A percentile compares a stretch with the other conserved stretches of the same genome.
Evolutionary conservation across 2,888 invertebrate species (phyloP).

Genomic region (Lacanobia oleracea): DNA sequence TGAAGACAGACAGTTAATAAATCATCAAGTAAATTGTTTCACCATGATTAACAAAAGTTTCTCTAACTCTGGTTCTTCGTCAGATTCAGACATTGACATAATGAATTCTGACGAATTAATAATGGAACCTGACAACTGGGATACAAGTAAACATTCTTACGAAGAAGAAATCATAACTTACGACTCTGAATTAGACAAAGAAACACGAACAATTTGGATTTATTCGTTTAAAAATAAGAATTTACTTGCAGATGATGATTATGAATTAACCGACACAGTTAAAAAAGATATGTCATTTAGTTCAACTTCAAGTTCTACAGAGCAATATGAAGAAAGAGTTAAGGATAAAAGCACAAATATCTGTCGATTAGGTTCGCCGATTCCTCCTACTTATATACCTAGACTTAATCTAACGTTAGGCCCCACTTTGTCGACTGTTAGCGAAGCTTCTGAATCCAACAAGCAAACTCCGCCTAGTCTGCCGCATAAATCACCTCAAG

Average conservation of each 20-base stretch:
- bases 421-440: conserved; percentile 81
- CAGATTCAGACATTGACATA: conserved; percentile 68
- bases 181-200: conserved; percentile 66
- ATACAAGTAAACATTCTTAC: conserved; percentile 60
- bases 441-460: conserved; percentile 80
- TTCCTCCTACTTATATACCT: conserved; percentile 76
- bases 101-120: conserved; percentile 53
- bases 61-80: conserved; percentile 73
- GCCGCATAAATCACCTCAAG: conserved; percentile 58
- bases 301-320: conserved; percentile 69
- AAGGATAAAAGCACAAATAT: conserved; percentile 53
- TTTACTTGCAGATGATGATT: conserved; percentile 74
- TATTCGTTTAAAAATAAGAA: conserved; percentile 83
- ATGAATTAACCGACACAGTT: conserved; percentile 70
- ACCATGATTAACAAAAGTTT: conserved; percentile 76
- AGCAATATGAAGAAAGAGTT: conserved; percentile 65
- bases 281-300: conserved; percentile 68
- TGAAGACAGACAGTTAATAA: conserved; percentile 51
- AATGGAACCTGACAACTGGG: conserved; percentile 55
- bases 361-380: conserved; percentile 76
- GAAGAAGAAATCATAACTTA: conserved; percentile 68
- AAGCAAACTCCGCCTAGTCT: conserved; percentile 61
- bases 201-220: conserved; percentile 80
- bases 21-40: conserved; percentile 75
- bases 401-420: conserved; percentile 76